Evolutionary conservation across 2,888 invertebrate genomes (phyloP).

Genomic region (Carpatolechia fugitivella): DNA sequence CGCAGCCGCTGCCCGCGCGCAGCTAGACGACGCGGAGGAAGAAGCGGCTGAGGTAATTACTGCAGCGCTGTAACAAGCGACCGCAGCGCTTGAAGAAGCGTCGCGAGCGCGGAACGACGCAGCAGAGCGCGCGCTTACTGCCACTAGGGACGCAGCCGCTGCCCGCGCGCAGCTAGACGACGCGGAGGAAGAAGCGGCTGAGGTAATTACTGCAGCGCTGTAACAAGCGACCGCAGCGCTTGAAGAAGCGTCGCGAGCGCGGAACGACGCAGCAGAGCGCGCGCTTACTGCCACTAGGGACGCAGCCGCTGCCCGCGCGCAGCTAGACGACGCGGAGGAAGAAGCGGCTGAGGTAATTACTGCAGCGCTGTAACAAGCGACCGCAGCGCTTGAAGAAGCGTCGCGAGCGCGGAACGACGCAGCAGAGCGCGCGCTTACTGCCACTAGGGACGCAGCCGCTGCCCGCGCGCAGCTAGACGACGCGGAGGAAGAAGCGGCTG

Average conservation of each 20-base stretch:
- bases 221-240: constrained; percentile 84
- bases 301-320: constrained; percentile 73
- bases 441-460: constrained; percentile 86
- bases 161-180: constrained; percentile 62
- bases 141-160: constrained; percentile 87
- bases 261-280: constrained; percentile 90
- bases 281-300: constrained; percentile 84
- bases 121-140: constrained; percentile 83
- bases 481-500: constrained; percentile 94
- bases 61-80: constrained; percentile 66
- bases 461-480: constrained; percentile 62
- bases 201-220: constrained; percentile 50
- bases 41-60: constrained; percentile 86
- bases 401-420: constrained; percentile 86
- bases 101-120: constrained; percentile 86
- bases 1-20: constrained; percentile 73
- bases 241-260: constrained; percentile 87
- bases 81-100: constrained; percentile 90
- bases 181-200: constrained; percentile 94
- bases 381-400: constrained; percentile 90
- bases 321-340: constrained; percentile 89
- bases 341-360: constrained; percentile 86
- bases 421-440: constrained; percentile 83
- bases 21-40: constrained; percentile 89
- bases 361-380: constrained; percentile 66